phyloP scores from a whole-genome alignment of 2,797 vertebrate species.

The Hybognathus amarus region DNA sequence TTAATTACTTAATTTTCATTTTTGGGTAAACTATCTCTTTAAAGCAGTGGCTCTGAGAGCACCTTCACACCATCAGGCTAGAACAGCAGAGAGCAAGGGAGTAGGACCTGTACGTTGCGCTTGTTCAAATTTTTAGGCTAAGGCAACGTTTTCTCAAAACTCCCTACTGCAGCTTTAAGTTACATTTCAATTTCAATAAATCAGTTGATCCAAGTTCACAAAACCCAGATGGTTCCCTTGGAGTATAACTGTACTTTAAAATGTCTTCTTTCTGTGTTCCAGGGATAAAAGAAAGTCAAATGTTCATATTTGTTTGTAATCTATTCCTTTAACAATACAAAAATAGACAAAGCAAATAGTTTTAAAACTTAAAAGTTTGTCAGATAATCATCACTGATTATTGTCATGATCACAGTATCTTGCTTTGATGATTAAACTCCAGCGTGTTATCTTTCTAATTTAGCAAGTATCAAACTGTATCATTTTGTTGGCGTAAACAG shows the following conservation, averaged over 20 bases:
- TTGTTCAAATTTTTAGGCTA: no score
- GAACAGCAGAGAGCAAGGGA: no score
- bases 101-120: no score
- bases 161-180: not conserved
- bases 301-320: not conserved
- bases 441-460: not conserved
- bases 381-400: slow-evolving; percentile 1
- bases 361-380: not conserved
- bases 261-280: not conserved
- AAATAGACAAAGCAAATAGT: not conserved
- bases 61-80: not conserved
- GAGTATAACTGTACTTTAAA: not conserved
- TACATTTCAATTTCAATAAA: not conserved
- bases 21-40: no score
- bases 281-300: not conserved
- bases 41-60: not conserved
- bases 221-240: not conserved
- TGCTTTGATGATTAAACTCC: not conserved
- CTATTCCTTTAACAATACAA: not conserved
- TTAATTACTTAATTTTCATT: no score
- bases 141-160: no score
- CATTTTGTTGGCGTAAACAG: slow-evolving; percentile 38
- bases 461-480: slow-evolving; percentile 15
- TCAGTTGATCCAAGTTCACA: not conserved
- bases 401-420: not conserved